Conservation (phyloP, 1,140 invertebrate species). For the Melanaphis sacchari region DNA sequence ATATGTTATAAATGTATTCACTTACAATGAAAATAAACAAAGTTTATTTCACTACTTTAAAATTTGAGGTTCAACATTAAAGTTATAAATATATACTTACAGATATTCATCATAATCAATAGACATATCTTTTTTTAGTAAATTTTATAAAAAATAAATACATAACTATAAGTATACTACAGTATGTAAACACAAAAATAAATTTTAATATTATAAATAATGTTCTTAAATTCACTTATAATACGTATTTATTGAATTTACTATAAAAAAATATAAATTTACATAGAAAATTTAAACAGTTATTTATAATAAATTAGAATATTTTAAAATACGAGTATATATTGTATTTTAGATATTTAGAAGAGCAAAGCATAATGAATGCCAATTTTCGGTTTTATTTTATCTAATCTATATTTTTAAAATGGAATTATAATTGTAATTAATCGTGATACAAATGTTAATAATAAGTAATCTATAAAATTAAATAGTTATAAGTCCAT, state of each 20-base stretch:
- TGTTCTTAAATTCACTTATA: no score
- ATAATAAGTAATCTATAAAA: background rate
- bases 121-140: background rate
- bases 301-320: background rate
- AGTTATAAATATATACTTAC: background rate
- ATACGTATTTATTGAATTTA: background rate
- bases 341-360: background rate
- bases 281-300: no score
- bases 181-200: background rate
- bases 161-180: background rate
- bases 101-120: background rate
- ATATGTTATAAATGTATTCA: background rate
- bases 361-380: background rate
- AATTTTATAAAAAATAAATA: background rate
- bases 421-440: background rate
- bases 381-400: background rate
- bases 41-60: background rate
- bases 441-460: background rate
- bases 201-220: no score
- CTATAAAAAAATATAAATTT: no score
- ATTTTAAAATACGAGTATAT: background rate
- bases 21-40: background rate
- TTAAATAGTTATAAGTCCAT: background rate
- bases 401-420: background rate
- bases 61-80: background rate